Evolutionary conservation across 2,888 invertebrate genomes (phyloP).

Genomic region (Agrilus mali): DNA sequence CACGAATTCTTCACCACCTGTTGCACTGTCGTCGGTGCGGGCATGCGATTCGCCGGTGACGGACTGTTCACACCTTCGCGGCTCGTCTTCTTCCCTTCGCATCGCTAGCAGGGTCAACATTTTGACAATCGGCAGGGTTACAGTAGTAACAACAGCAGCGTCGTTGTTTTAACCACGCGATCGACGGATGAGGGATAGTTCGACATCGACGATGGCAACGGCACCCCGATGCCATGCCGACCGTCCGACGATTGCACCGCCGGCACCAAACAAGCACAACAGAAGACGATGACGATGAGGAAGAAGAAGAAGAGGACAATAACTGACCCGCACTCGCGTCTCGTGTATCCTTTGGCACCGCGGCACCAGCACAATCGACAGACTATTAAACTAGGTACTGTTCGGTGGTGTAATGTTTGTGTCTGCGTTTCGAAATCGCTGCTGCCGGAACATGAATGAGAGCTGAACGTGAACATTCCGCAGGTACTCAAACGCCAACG

Average conservation of each 20-base stretch:
- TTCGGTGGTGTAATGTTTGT: neutral
- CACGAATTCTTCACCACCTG: slow-evolving; percentile 55
- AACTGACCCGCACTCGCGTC: no score
- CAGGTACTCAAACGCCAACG: slow-evolving; percentile 25
- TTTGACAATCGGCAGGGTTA: slow-evolving; percentile 24
- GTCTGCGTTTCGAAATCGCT: neutral
- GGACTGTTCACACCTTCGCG: slow-evolving; percentile 25
- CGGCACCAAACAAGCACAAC: slow-evolving; percentile 7
- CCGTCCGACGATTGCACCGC: slow-evolving; percentile 24
- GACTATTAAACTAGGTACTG: neutral
- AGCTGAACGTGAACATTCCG: slow-evolving; percentile 22
- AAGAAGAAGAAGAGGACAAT: no score
- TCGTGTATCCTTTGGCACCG: neutral
- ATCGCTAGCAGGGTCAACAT: slow-evolving; percentile 47
- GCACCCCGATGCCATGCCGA: slow-evolving; percentile 35
- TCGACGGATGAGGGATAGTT: neutral
- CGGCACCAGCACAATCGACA: slow-evolving; percentile 14
- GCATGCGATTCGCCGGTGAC: slow-evolving; percentile 22
- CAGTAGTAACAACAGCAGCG: neutral
- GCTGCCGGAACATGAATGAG: slow-evolving; percentile 22
- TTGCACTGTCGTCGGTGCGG: slow-evolving; percentile 17
- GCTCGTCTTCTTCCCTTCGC: slow-evolving; percentile 57
- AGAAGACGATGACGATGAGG: neutral
- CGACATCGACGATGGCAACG: slow-evolving; percentile 44
- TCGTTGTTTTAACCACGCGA: no score